Evolutionary conservation across 2,113 vertebrate genomes (phyloP), one percentile per base, ranked within the genome.

Genomic region (Phoxinus phoxinus): DNA sequence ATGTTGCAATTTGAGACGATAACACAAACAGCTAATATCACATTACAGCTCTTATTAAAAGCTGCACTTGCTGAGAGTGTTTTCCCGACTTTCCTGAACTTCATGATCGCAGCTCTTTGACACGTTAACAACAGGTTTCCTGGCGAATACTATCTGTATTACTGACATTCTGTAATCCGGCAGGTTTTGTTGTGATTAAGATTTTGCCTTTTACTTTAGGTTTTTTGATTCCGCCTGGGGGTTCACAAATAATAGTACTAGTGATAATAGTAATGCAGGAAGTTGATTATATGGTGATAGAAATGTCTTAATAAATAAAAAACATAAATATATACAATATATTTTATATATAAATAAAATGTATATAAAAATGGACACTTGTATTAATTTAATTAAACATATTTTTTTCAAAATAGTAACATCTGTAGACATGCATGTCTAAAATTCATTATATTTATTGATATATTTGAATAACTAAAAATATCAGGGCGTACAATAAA

Each of bases 11-110:
- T 19, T 25, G 59, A 81, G 78, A 48, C 21, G 37, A 0, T 65
- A 80, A 9, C 23, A 65, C 59, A 69, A n/a, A 63, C 13, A 32
- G 41, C n/a, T 72, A 53, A 32, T 75, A 73, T 80, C 41, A 80
- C 17, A 15, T 80, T 63, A 48, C 65, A 41, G 53, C n/a, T 63
- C 37, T 84, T 73, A 87, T 44, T 72, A 41, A 78, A 67, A 69
- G 46, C 30, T 71, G 12, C 58, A 61, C 41, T 71, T 21, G 37
- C 73, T 13, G 15, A 35, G 73, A 83, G 30, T 46, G 37, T 86
- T 82, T 86, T 83, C 30, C 65, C 6, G 30, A 75, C 25, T 25
- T 51, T 13, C 53, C 6, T 71, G 21, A 63, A 78, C 41, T 35
- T 80, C 19, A 15, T 80, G 21, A 56, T 58, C 23, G 1, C 25